Evolutionary conservation across 2,888 invertebrate genomes (phyloP).

Genomic region (Callosobruchus maculatus): DNA sequence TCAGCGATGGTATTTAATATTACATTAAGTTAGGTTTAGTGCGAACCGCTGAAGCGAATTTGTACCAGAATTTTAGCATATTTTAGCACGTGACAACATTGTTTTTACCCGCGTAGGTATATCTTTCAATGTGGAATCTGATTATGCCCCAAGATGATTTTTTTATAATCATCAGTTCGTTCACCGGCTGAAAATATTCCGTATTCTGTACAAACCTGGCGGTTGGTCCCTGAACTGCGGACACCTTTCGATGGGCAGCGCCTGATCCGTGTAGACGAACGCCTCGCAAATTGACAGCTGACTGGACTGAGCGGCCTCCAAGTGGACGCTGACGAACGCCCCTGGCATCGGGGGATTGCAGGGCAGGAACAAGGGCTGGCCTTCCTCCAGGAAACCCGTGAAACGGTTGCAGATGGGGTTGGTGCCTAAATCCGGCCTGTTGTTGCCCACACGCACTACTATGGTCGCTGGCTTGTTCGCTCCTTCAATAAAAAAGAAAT

Average conservation of each 20-base stretch:
- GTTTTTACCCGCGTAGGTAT: too few species aligned
- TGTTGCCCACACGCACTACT: slow-evolving; percentile 88
- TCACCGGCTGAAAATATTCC: too few species aligned
- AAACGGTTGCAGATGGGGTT: slow-evolving; percentile 91
- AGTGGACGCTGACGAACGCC: slow-evolving; percentile 88
- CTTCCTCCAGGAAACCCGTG: slow-evolving; percentile 81
- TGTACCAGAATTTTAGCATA: too few species aligned
- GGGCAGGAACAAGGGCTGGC: slow-evolving; percentile 85
- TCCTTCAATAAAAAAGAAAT: slow-evolving; percentile 54
- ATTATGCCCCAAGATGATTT: too few species aligned
- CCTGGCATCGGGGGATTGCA: slow-evolving; percentile 95
- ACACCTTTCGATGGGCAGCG: slow-evolving; percentile 85
- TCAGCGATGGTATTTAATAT: too few species aligned
- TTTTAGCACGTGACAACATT: too few species aligned
- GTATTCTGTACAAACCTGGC: slow-evolving; percentile 54
- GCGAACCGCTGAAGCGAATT: too few species aligned
- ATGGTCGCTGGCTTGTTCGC: slow-evolving; percentile 77
- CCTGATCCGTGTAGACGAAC: slow-evolving; percentile 91
- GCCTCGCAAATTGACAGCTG: slow-evolving; percentile 89
- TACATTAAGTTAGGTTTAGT: too few species aligned
- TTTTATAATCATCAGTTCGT: too few species aligned
- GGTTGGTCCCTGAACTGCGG: slow-evolving; percentile 91
- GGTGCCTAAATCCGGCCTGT: slow-evolving; percentile 84
- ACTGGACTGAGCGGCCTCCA: slow-evolving; percentile 71
- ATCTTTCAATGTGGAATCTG: too few species aligned